phyloP scores from a whole-genome alignment of 1,140 invertebrate genomes.

The Aricia agestis region DNA sequence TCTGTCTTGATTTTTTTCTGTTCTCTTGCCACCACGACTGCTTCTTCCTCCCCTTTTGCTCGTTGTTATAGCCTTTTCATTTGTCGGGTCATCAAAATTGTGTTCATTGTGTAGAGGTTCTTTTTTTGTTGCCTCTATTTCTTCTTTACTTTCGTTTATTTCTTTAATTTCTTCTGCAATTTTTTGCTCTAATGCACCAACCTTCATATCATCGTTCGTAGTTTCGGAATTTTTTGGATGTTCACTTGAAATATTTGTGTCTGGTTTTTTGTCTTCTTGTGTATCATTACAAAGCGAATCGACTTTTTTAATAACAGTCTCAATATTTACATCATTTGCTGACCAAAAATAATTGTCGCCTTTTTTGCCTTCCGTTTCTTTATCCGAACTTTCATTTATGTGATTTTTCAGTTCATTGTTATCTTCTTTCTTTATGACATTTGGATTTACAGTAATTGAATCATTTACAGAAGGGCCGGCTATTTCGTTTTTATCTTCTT shows the following conservation, averaged over 20 bases:
- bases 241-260: conserved; percentile 16
- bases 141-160: conserved; percentile 20
- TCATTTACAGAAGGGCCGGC: neutral
- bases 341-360: conserved; percentile 87
- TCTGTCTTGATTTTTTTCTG: conserved; percentile 66
- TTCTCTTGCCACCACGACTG: conserved; percentile 76
- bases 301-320: conserved; percentile 87
- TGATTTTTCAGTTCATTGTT: conserved; percentile 17
- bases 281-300: conserved; percentile 77
- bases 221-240: neutral
- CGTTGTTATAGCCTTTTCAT: conserved; percentile 33
- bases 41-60: conserved; percentile 72
- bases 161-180: neutral
- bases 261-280: conserved; percentile 41
- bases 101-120: conserved; percentile 28
- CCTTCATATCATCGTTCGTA: neutral
- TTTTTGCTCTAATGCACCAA: neutral
- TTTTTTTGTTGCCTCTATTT: conserved; percentile 21
- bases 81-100: conserved; percentile 36
- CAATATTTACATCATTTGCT: conserved; percentile 85
- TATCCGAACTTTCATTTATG: conserved; percentile 29
- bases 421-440: conserved; percentile 17
- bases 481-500: conserved; percentile 25
- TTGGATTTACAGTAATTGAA: neutral
- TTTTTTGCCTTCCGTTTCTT: conserved; percentile 45